These are phyloP conservation scores for Macrocentrus cingulum DNA, from an alignment of 1,140 invertebrate genomes.

Conservation along the genomic window DNA sequence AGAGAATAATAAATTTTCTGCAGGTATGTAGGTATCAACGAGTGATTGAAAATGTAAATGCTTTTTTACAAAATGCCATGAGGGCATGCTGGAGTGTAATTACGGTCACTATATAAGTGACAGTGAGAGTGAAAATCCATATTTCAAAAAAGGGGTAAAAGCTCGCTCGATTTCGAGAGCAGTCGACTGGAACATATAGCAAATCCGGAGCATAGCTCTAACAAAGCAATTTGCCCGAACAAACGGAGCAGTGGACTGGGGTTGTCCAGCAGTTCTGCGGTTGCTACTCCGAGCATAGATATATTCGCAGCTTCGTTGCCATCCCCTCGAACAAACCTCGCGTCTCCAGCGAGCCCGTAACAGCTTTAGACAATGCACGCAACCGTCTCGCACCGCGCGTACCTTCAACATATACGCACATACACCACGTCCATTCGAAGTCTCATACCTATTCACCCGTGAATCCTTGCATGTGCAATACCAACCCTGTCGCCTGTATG, in stretches of 20 bases:
- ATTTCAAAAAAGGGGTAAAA: not conserved
- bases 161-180: not conserved
- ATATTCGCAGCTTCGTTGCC: not conserved
- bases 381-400: slow-evolving; percentile 7
- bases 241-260: slow-evolving; percentile 20
- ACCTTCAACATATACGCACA: not conserved
- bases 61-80: too few relatives aligned
- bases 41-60: too few relatives aligned
- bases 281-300: slow-evolving; percentile 18
- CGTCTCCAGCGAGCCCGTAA: slow-evolving; percentile 20
- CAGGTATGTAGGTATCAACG: too few relatives aligned
- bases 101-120: not conserved
- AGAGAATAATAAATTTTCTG: too few relatives aligned
- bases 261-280: slow-evolving; percentile 26
- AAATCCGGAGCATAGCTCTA: slow-evolving; percentile 10
- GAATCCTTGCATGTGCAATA: too few relatives aligned
- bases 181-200: slow-evolving; percentile 8
- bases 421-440: too few relatives aligned
- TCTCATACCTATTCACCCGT: too few relatives aligned
- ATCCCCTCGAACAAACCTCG: not conserved
- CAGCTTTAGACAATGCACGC: slow-evolving; percentile 28
- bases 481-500: too few relatives aligned
- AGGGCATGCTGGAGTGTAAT: too few relatives aligned
- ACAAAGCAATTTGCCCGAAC: slow-evolving; percentile 31
- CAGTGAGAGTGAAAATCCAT: not conserved